Base-by-base conservation (phyloP, 2,888 invertebrate species). In the Petrolisthes cinctipes region DNA sequence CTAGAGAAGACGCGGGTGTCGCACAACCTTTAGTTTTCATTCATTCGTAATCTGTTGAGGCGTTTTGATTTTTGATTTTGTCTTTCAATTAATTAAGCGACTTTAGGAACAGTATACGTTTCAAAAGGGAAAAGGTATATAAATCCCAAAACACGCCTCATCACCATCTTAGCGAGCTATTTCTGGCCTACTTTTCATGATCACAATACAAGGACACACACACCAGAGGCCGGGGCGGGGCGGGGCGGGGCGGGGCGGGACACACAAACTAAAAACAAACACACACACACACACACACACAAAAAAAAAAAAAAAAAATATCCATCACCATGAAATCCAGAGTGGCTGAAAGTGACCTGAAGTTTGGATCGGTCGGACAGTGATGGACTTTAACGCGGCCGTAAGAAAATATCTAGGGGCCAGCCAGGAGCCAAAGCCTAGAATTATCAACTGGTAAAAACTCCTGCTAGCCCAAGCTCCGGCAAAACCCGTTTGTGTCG, bases 361-460 rank as follows among this genome's bases (percentile, higher is more conserved):
- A 17, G 57, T 17, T 23, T 54, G 23, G 7, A 6, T n/a, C 17
- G 37, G 37, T n/a, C 56, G 4, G n/a, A 51, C 73, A 23, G 17
- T 86, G 86, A 86, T 86, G 78, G 86, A 86, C 82, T 86, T 86
- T 86, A 86, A 86, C 86, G 86, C 86, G 82, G 68, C 68, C 76
- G 86, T 86, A 86, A 86, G 86, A 82, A 82, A 82, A 78, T 86
- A 86, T 86, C 86, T 86, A 82, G 82, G 86, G 86, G 82, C 82
- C 82, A 86, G 86, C 76, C 82, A 61, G 86, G 82, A 86, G 86
- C 86, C 86, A 86, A 56, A 82, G 82, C 86, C 86, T 73, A 76
- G 82, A 76, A 86, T 86, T 86, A 86, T 86, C 82, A 86, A 82
- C 75, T 76, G 82, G 86, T 86, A 86, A 86, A 86, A 86, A 86